Percentiles rank a stretch among this genome's conserved stretches.
phyloP scores from a whole-genome alignment of 2,888 invertebrate genomes.

The Rhaphigaster nebulosa region DNA sequence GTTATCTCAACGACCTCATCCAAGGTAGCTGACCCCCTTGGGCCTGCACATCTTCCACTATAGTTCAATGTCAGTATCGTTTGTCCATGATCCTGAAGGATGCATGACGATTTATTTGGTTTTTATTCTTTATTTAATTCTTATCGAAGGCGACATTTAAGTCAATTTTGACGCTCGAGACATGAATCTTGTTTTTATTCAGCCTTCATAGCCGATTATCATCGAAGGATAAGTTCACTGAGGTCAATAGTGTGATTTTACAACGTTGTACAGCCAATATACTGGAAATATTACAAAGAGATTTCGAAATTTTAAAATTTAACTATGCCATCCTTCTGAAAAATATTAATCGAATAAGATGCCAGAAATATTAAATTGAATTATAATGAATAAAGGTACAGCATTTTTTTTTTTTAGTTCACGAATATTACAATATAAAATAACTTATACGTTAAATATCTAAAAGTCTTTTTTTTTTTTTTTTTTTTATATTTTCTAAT shows the following conservation, averaged over 20 bases:
- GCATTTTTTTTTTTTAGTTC: too few species aligned
- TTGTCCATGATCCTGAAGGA: not conserved
- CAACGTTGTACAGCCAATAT: not conserved
- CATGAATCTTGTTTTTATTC: not conserved
- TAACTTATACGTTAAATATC: too few species aligned
- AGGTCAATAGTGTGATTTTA: not conserved
- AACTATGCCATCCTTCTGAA: too few species aligned
- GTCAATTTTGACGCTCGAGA: not conserved
- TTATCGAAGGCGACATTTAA: not conserved
- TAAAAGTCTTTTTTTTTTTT: too few species aligned
- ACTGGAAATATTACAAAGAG: too few species aligned
- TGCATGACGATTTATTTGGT: not conserved
- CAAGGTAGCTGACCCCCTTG: constrained; percentile 29
- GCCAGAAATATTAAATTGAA: too few species aligned
- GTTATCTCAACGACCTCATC: constrained; percentile 31
- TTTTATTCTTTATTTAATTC: not conserved
- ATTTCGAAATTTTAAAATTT: too few species aligned
- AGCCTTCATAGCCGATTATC: constrained; percentile 14
- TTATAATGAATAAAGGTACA: too few species aligned
- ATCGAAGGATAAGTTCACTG: not conserved
- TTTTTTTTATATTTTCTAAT: too few species aligned
- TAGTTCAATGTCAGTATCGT: not conserved
- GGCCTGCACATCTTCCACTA: not conserved
- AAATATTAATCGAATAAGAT: too few species aligned
- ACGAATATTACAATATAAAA: too few species aligned